These are phyloP conservation scores for Labeo catla DNA, from an alignment of 2,113 vertebrate genomes.

Conservation along the genomic window DNA sequence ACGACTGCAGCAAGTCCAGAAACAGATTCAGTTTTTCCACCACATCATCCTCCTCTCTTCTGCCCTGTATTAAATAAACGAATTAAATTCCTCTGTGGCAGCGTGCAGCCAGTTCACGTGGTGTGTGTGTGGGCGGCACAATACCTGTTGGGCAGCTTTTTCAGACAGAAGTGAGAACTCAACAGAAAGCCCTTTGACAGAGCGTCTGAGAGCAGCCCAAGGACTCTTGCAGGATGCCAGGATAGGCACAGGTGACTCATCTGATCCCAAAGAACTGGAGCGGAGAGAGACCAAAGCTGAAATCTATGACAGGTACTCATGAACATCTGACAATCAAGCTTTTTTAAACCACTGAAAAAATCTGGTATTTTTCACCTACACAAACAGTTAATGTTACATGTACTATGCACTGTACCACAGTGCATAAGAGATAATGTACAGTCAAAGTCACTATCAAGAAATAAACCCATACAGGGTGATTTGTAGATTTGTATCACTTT, in stretches of 20 bases:
- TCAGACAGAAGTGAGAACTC: constrained; percentile 92
- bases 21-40: constrained; percentile 97
- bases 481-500: not conserved
- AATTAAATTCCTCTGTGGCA: not conserved
- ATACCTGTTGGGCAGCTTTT: constrained; percentile 94
- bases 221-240: constrained; percentile 84
- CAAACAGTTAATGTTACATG: not conserved
- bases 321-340: not conserved
- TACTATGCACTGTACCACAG: not conserved
- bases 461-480: not conserved
- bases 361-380: not conserved
- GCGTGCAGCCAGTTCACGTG: not conserved
- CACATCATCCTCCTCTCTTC: constrained; percentile 93
- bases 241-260: constrained; percentile 84
- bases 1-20: constrained; percentile 94
- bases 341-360: not conserved
- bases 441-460: not conserved
- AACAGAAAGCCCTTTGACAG: constrained; percentile 90
- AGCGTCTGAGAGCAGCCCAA: constrained; percentile 87
- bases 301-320: not conserved
- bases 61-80: constrained; percentile 80
- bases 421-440: not conserved
- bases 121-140: not conserved
- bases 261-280: constrained; percentile 86
- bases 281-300: constrained; percentile 24